Evolutionary conservation across 2,113 vertebrate species (phyloP), one percentile per base, ranked within the genome.

Genomic region (Heloderma charlesbogerti): DNA sequence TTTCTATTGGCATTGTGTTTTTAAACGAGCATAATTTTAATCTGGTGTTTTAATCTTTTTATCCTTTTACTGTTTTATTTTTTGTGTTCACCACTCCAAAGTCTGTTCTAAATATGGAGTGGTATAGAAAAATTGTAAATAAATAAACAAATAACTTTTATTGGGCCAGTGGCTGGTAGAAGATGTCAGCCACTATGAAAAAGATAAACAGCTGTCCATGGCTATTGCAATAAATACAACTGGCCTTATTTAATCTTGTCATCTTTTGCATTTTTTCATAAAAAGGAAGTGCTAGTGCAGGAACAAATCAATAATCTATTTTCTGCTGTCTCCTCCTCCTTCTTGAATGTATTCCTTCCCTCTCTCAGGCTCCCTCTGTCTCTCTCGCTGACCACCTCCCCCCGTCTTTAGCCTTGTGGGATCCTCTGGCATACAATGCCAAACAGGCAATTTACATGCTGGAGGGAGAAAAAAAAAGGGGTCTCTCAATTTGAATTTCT

Each of bases 401-500:
- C 51, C 9, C 0, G 27, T 69, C 89, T 94, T 82, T 90, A 84
- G 83, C 27, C 6, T 75, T 71, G 77, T 80, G 88, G 95, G 66
- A 45, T 45, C 78, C 91, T 87, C 87, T 89, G 90, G 80, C 60
- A 31, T 67, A 57, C 22, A 45, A 2, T 51, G 84, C 74, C 40
- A 83, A 93, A 86, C 75, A 88, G 88, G 80, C 74, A 93, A 8
- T 95, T 94, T 95, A 90, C 83, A 91, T 91, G 51, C 85, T 75
- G 57, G 48, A 90, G 84, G 91, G 10, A 16, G n/a, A 45, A 7
- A 27, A 87, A 74, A 10, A 74, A 40, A 71, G 25, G 67, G 54
- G 67, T 81, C 92, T 86, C 63, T 88, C 88, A 84, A 72, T 93
- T 93, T 84, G 63, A 85, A 87, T 91, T 94, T 94, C 69, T 88